Percentiles rank a stretch among this genome's conserved stretches.
Conservation (phyloP, 92 coral and sea anemone genomes). For the Nematostella vectensis region DNA sequence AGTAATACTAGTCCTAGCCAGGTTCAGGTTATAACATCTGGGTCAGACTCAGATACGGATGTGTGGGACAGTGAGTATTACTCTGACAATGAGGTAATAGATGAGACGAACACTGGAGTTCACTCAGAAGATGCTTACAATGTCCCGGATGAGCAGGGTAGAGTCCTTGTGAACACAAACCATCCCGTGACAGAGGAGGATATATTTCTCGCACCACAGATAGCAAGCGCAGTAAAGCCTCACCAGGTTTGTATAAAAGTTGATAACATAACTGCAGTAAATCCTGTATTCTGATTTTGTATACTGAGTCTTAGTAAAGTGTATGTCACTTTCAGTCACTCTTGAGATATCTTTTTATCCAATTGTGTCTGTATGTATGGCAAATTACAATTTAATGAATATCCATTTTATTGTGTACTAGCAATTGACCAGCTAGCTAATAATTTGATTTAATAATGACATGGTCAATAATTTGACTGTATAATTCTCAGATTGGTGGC, state of each 20-base stretch:
- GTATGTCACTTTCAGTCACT: background rate
- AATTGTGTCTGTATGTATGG: too few species aligned
- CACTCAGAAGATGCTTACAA: slow-evolving; percentile 76
- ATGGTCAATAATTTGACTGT: too few species aligned
- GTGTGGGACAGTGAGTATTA: slow-evolving; percentile 7
- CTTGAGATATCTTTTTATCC: too few species aligned
- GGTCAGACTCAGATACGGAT: slow-evolving; percentile 25
- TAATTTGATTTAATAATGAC: too few species aligned
- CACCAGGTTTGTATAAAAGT: slow-evolving; percentile 75
- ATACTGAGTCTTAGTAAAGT: too few species aligned
- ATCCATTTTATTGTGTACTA: too few species aligned
- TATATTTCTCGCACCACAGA: slow-evolving; percentile 70
- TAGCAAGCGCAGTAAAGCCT: slow-evolving; percentile 67
- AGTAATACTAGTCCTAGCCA: background rate
- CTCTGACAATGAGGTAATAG: slow-evolving; percentile 26
- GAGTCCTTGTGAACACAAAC: slow-evolving; percentile 75
- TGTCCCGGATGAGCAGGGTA: slow-evolving; percentile 59
- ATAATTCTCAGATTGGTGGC: slow-evolving; percentile 81
- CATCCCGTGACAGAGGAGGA: slow-evolving; percentile 88
- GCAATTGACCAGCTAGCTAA: too few species aligned
- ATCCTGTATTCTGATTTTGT: too few species aligned
- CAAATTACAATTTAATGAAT: too few species aligned
- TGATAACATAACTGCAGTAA: too few species aligned
- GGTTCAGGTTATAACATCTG: slow-evolving; percentile 29
- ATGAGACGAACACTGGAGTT: slow-evolving; percentile 77